Conservation (phyloP, 2,113 vertebrate genomes). For the Chionomys nivalis region DNA sequence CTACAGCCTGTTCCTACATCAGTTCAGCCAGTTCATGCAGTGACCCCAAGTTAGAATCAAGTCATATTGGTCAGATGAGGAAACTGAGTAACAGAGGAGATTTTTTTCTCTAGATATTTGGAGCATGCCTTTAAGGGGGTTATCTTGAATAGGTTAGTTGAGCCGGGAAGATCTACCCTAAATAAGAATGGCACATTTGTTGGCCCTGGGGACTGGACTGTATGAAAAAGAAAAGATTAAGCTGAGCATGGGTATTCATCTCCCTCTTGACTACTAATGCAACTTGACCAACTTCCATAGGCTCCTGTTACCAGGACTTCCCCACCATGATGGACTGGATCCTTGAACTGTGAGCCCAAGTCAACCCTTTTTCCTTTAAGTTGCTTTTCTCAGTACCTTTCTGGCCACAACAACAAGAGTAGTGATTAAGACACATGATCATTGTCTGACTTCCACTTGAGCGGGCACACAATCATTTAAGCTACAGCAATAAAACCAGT, state of each 20-base stretch:
- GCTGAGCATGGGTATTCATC: not conserved
- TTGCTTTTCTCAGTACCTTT: not conserved
- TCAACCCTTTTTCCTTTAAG: not conserved
- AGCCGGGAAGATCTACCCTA: not conserved
- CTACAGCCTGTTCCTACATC: fast-evolving
- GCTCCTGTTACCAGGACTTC: not conserved
- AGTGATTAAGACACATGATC: not conserved
- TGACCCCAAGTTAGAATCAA: not conserved
- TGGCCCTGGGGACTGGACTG: not conserved
- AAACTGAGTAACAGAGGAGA: not conserved
- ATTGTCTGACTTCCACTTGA: not conserved
- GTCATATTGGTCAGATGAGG: no score
- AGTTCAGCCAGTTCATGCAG: not conserved
- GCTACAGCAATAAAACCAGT: not conserved
- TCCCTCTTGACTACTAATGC: not conserved
- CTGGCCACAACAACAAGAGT: not conserved
- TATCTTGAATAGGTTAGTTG: not conserved
- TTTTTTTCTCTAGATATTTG: not conserved
- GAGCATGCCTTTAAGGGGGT: not conserved
- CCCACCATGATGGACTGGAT: not conserved
- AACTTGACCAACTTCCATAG: not conserved
- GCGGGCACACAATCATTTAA: not conserved
- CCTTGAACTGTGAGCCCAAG: not conserved
- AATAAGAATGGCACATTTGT: not conserved
- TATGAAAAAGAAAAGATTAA: not conserved